Base-by-base conservation (phyloP, 1,140 invertebrate genomes). In the Drusus annulatus region DNA sequence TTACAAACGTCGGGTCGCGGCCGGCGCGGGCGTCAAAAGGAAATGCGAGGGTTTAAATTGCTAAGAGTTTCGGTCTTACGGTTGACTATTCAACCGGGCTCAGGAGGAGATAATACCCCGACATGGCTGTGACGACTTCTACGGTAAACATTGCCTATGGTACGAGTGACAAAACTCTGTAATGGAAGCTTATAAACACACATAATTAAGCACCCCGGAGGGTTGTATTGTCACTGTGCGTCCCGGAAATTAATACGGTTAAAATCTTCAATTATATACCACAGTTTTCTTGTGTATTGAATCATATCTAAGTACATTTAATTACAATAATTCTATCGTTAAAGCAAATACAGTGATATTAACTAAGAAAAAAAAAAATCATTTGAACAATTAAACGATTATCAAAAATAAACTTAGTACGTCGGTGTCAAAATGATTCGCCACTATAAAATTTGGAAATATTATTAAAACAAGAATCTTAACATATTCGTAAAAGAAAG, bases 21-120 rank as follows among this genome's bases (percentile, higher is more conserved):
- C 28, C 50, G 16, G 21, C 68, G 50, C 31, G 17, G 36, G 36
- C 36, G 69, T 17, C 7, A 6, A 3, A 8, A 13, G 16, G 50
- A 76, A 60, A 76, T 76, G 58, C 51, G 56, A 76, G 60, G 74
- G 56, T 63, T 62, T 76, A 63, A 76, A 76, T 76, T 76, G 74
- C 31, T 45, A 63, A 19, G 58, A 76, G 56, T 36, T 51, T 76
- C 25, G 31, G 56, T 23, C 58, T 76, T 51, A 76, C 8, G 19
- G 60, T 76, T 76, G 74, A 76, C 74, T 76, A 76, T 76, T 63
- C 74, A 63, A 62, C 56, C 58, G 31, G 17, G 31, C 31, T 51
- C 56, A 58, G 56, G 4, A 56, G 51, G 28, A 62, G 73, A 74
- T 74, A 74, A 74, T 74, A 74, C 71, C 71, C 50, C 21, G 13